Percentiles rank a stretch among this genome's conserved stretches.
These are phyloP conservation scores for Salvelinus fontinalis DNA, from an alignment of 2,113 vertebrate species.

Conservation along the genomic window DNA sequence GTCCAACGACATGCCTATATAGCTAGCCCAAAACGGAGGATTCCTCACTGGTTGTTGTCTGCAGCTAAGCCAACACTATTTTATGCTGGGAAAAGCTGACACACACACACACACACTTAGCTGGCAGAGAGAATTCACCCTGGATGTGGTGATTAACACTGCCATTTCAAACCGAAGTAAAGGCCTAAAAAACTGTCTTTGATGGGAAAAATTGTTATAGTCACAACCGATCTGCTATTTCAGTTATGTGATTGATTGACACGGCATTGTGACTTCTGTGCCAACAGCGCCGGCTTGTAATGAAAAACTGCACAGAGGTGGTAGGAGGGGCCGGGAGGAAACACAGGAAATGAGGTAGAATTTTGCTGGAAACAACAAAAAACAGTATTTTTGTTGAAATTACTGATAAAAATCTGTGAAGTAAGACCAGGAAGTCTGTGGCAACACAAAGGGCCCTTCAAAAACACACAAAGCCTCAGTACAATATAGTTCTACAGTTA, in stretches of 20 bases:
- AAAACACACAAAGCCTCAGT: slow-evolving; percentile 68
- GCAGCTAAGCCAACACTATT: not conserved
- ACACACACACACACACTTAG: slow-evolving; percentile 21
- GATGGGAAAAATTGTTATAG: slow-evolving; percentile 49
- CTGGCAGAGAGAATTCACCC: slow-evolving; percentile 37
- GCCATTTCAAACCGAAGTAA: slow-evolving; percentile 17
- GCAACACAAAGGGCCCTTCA: slow-evolving; percentile 69
- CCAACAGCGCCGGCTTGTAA: slow-evolving; percentile 33
- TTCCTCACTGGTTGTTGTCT: slow-evolving; percentile 6
- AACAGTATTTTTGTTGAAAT: slow-evolving; percentile 52
- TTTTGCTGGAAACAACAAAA: slow-evolving; percentile 92
- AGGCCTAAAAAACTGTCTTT: slow-evolving; percentile 20
- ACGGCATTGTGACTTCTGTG: slow-evolving; percentile 47
- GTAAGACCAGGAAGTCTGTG: slow-evolving; percentile 65
- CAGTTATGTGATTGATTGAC: slow-evolving; percentile 34
- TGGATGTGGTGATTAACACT: slow-evolving; percentile 33
- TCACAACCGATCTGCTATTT: slow-evolving; percentile 33
- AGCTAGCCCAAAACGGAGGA: slow-evolving; percentile 38
- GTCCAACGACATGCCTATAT: slow-evolving; percentile 13
- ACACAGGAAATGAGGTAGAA: slow-evolving; percentile 92
- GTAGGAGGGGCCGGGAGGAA: slow-evolving; percentile 40
- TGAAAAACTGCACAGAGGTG: slow-evolving; percentile 46
- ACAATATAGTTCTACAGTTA: slow-evolving; percentile 72
- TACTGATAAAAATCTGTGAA: slow-evolving; percentile 67
- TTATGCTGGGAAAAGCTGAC: slow-evolving; percentile 32